Evolutionary conservation across 1,140 invertebrate species (phyloP).

Genomic region (Aphelenchoides fujianensis): DNA sequence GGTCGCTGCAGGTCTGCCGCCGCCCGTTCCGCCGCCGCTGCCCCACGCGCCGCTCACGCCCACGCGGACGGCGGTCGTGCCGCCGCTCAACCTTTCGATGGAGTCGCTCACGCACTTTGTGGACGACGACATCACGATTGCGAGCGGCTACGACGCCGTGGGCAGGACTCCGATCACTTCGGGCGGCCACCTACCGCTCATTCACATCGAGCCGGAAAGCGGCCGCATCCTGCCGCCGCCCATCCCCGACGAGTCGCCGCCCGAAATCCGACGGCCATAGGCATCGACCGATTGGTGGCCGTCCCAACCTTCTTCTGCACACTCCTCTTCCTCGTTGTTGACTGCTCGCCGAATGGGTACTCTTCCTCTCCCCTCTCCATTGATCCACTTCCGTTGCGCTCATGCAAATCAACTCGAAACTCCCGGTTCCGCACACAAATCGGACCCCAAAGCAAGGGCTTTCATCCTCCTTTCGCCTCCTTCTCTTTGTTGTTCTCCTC

Average conservation of each 20-base stretch:
- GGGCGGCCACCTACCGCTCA: conserved; percentile 13
- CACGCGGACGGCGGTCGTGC: conserved; percentile 11
- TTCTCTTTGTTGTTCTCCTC: background rate
- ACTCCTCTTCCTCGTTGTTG: background rate
- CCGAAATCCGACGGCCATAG: conserved; percentile 21
- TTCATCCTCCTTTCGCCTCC: too few species aligned
- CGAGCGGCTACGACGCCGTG: conserved; percentile 12
- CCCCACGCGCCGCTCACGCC: background rate
- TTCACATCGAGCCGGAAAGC: conserved; percentile 28
- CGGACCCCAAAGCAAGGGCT: background rate
- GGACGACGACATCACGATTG: conserved; percentile 24
- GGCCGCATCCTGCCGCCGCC: background rate
- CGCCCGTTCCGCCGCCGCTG: background rate
- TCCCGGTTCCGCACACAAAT: background rate
- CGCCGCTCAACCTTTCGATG: conserved; percentile 26
- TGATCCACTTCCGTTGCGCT: background rate
- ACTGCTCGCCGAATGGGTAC: conserved; percentile 2
- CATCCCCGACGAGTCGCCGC: conserved; percentile 9
- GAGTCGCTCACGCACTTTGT: conserved; percentile 23
- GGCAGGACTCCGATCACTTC: background rate
- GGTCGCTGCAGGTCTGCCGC: background rate
- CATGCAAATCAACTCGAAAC: conserved; percentile 3
- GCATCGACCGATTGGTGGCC: background rate
- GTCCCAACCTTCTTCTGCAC: background rate
- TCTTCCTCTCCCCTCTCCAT: background rate